phyloP scores from a whole-genome alignment of 2,797 vertebrate species.

The Petrocephalus sullivani region DNA sequence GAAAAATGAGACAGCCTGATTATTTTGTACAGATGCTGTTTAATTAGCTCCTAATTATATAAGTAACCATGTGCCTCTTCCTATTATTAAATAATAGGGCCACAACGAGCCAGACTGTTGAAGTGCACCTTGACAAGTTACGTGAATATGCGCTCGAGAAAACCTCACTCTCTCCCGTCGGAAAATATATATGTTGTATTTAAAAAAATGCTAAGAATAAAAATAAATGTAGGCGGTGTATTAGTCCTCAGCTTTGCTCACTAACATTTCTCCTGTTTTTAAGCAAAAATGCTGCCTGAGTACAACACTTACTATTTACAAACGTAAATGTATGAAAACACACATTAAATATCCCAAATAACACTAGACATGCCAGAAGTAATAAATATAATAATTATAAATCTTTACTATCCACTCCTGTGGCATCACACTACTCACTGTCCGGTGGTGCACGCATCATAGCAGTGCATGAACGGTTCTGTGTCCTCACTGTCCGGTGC shows the following conservation, averaged over 20 bases:
- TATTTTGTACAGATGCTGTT: not conserved
- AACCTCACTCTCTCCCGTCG: too few relatives aligned
- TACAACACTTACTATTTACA: not conserved
- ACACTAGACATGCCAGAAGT: not conserved
- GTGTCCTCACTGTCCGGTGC: too few relatives aligned
- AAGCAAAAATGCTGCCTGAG: not conserved
- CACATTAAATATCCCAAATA: not conserved
- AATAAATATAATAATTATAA: not conserved
- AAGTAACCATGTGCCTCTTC: conserved; percentile 1
- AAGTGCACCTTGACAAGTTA: not conserved
- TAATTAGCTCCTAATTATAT: conserved; percentile 12
- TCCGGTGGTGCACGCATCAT: too few relatives aligned
- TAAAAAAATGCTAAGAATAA: not conserved
- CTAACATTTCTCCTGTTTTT: not conserved
- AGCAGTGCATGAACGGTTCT: too few relatives aligned
- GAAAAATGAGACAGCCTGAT: not conserved
- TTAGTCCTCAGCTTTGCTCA: not conserved
- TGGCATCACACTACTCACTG: not conserved
- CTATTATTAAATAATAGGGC: not conserved
- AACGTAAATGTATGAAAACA: not conserved
- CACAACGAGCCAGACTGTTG: not conserved
- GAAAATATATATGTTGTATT: not conserved
- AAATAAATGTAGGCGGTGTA: not conserved
- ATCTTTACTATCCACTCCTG: not conserved
- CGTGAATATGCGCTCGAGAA: too few relatives aligned